Evolutionary conservation across 1,140 invertebrate genomes (phyloP).

Genomic region (Aphaenogaster ashmeadi): DNA sequence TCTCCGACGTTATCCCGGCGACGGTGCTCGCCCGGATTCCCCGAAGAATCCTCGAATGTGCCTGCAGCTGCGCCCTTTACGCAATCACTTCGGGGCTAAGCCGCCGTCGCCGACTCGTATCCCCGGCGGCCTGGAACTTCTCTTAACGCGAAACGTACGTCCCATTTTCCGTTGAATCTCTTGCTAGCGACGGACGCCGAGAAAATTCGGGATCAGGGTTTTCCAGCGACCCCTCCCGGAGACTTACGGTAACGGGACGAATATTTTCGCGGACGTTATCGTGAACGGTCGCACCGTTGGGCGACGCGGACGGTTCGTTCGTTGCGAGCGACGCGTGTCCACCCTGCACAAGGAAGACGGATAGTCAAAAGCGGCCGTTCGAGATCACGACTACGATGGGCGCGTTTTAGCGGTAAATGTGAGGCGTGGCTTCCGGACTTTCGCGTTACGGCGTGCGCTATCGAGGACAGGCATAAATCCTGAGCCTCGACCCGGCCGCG

Average conservation of each 20-base stretch:
- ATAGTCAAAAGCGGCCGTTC: slow-evolving; percentile 38
- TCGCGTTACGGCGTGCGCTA: slow-evolving; percentile 50
- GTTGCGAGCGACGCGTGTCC: slow-evolving; percentile 24
- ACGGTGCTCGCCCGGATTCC: slow-evolving; percentile 53
- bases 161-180: slow-evolving; percentile 29
- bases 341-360: slow-evolving; percentile 37
- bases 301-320: neutral
- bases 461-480: slow-evolving; percentile 63
- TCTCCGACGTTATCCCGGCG: slow-evolving; percentile 70
- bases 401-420: slow-evolving; percentile 59
- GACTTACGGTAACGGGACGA: slow-evolving; percentile 24
- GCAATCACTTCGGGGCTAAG: slow-evolving; percentile 62
- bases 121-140: slow-evolving; percentile 54
- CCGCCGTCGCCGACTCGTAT: slow-evolving; percentile 36
- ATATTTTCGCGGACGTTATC: slow-evolving; percentile 8
- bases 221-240: neutral
- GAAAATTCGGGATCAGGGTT: slow-evolving; percentile 54
- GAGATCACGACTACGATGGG: slow-evolving; percentile 32
- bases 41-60: slow-evolving; percentile 69
- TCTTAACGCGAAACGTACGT: slow-evolving; percentile 39
- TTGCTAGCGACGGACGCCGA: slow-evolving; percentile 6
- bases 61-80: slow-evolving; percentile 67
- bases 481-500: slow-evolving; percentile 16
- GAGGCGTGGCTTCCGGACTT: slow-evolving; percentile 62
- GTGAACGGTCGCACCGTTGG: neutral